phyloP scores from a whole-genome alignment of 2,797 vertebrate genomes.

The Cyclopterus lumpus region DNA sequence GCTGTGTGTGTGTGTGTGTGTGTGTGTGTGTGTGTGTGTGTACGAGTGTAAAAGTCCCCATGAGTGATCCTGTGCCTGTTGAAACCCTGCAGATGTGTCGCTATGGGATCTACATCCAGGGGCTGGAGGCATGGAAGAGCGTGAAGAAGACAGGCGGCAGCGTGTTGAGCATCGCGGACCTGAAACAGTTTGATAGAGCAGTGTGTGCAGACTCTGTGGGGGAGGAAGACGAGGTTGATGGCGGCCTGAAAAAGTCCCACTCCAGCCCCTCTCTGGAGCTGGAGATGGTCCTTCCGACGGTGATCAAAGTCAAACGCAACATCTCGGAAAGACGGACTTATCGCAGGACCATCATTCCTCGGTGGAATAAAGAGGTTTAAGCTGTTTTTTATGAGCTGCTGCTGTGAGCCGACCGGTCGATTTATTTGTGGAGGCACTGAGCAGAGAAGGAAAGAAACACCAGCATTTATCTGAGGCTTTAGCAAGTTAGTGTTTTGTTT shows the following conservation, averaged over 20 bases:
- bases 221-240: slow-evolving; percentile 59
- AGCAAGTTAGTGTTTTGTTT: slow-evolving; percentile 21
- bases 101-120: slow-evolving; percentile 87
- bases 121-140: slow-evolving; percentile 83
- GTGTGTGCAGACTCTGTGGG: slow-evolving; percentile 58
- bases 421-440: slow-evolving; percentile 12
- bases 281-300: slow-evolving; percentile 65
- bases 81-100: slow-evolving; percentile 82
- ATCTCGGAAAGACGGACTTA: slow-evolving; percentile 91
- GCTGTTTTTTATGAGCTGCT: background rate
- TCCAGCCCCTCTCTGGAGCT: slow-evolving; percentile 91
- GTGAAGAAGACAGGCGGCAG: slow-evolving; percentile 27
- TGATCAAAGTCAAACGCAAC: slow-evolving; percentile 85
- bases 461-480: slow-evolving; percentile 1
- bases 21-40: background rate
- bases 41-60: background rate
- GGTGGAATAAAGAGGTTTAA: slow-evolving; percentile 86
- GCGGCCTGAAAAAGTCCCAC: slow-evolving; percentile 87
- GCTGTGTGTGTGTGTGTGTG: background rate
- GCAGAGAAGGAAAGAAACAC: slow-evolving; percentile 14
- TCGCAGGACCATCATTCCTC: slow-evolving; percentile 85
- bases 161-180: slow-evolving; percentile 46
- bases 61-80: slow-evolving; percentile 12
- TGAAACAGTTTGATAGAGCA: slow-evolving; percentile 82
- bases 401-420: background rate